These are phyloP conservation scores for Eudasyphora cyanicolor DNA, from an alignment of 2,888 invertebrate species.

Conservation along the genomic window DNA sequence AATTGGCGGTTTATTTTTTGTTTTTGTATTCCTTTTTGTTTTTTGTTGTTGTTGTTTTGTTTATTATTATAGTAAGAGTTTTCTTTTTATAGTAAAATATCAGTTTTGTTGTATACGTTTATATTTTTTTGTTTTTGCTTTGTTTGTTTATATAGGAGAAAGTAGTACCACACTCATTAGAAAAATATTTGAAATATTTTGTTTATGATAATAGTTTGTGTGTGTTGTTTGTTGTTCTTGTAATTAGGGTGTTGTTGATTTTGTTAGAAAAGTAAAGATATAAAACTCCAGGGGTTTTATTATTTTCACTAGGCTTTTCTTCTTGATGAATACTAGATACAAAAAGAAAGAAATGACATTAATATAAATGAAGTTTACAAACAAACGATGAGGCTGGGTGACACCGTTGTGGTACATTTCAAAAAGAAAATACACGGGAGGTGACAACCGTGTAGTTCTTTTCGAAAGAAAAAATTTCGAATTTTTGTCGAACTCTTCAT, in stretches of 20 bases:
- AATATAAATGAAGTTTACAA: neutral
- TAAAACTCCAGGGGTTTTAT: neutral
- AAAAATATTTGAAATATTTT: slow-evolving; percentile 50
- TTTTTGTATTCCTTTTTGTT: slow-evolving; percentile 9
- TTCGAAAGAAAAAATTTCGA: too few species aligned
- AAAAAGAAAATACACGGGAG: too few species aligned
- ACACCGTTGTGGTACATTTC: too few species aligned
- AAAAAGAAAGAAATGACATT: slow-evolving; percentile 15
- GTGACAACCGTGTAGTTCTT: too few species aligned
- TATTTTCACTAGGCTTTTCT: slow-evolving; percentile 2
- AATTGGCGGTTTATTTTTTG: slow-evolving; percentile 58
- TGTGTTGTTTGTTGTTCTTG: slow-evolving; percentile 25
- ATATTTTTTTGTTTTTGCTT: slow-evolving; percentile 21
- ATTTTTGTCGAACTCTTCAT: too few species aligned
- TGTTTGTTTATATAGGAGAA: slow-evolving; percentile 48
- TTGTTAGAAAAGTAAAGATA: neutral
- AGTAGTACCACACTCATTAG: slow-evolving; percentile 49
- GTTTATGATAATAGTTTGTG: slow-evolving; percentile 29
- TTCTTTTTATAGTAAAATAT: slow-evolving; percentile 63
- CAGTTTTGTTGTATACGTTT: slow-evolving; percentile 56
- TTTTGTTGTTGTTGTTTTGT: slow-evolving; percentile 4
- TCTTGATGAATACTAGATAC: neutral
- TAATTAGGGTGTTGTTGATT: slow-evolving; percentile 34
- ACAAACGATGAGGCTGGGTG: neutral
- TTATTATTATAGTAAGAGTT: slow-evolving; percentile 19